Conservation (phyloP, 2,888 invertebrate species). For the Mellilla xanthometata region DNA sequence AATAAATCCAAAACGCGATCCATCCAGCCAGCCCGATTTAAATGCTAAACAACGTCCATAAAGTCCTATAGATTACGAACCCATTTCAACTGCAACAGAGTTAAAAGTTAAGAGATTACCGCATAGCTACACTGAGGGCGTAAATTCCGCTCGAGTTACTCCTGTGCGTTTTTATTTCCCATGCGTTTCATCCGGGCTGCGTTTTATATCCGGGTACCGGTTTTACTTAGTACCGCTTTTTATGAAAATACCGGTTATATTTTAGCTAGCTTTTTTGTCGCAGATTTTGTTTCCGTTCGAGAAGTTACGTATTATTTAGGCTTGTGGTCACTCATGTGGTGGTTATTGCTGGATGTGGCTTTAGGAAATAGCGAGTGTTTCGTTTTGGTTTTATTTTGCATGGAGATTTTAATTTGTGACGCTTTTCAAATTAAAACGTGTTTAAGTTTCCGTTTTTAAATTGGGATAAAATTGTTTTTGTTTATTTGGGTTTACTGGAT, state of each 20-base stretch:
- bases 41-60: conserved; percentile 22
- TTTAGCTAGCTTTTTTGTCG: conserved; percentile 30
- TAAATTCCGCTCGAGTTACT: conserved; percentile 38
- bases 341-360: conserved; percentile 1
- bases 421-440: not conserved
- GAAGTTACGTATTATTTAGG: conserved; percentile 49
- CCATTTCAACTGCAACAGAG: conserved; percentile 39
- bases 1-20: conserved; percentile 1
- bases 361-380: not conserved
- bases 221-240: conserved; percentile 31
- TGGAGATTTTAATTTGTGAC: not conserved
- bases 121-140: conserved; percentile 44
- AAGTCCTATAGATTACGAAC: conserved; percentile 24
- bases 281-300: conserved; percentile 50
- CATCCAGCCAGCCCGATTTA: conserved; percentile 13
- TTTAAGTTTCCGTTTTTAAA: too few species aligned
- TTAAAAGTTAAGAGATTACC: conserved; percentile 67
- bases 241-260: conserved; percentile 6
- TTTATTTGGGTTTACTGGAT: too few species aligned
- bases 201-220: conserved; percentile 21
- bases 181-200: conserved; percentile 21
- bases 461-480: too few species aligned
- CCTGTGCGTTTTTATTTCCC: conserved; percentile 16
- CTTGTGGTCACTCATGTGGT: conserved; percentile 29
- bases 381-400: not conserved